phyloP scores from a whole-genome alignment of 2,797 vertebrate genomes.

The Syndactyla subalaris region DNA sequence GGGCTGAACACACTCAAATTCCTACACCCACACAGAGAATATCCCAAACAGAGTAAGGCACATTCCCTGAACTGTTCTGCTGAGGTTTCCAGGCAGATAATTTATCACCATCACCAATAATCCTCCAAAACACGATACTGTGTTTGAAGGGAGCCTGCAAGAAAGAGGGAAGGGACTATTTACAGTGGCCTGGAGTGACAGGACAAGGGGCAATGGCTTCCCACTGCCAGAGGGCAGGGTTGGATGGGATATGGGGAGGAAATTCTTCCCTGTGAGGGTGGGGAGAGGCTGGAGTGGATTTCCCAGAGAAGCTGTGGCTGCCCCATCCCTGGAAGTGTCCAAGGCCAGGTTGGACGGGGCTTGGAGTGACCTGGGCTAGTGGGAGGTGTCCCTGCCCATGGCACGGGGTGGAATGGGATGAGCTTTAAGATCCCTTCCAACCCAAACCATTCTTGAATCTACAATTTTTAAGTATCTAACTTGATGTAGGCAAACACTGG shows the following conservation, averaged over 20 bases:
- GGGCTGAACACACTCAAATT: not conserved
- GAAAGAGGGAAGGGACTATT: not conserved
- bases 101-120: not conserved
- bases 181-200: not conserved
- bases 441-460: not conserved
- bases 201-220: not conserved
- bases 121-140: not conserved
- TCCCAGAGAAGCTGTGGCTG: not conserved
- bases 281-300: fast-evolving
- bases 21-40: not conserved
- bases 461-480: not conserved
- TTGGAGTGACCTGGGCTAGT: fast-evolving
- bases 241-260: not conserved
- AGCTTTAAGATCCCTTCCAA: not conserved
- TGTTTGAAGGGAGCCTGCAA: not conserved
- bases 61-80: not conserved
- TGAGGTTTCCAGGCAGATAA: not conserved
- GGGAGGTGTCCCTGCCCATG: not conserved
- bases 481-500: not conserved
- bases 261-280: not conserved
- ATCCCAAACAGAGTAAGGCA: not conserved
- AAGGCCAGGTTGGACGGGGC: fast-evolving
- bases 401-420: not conserved
- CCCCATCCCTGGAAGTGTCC: not conserved
- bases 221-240: not conserved